Percentiles rank a stretch among this genome's conserved stretches.
Conservation (phyloP, 2,113 vertebrate genomes). For the Garra rufa region DNA sequence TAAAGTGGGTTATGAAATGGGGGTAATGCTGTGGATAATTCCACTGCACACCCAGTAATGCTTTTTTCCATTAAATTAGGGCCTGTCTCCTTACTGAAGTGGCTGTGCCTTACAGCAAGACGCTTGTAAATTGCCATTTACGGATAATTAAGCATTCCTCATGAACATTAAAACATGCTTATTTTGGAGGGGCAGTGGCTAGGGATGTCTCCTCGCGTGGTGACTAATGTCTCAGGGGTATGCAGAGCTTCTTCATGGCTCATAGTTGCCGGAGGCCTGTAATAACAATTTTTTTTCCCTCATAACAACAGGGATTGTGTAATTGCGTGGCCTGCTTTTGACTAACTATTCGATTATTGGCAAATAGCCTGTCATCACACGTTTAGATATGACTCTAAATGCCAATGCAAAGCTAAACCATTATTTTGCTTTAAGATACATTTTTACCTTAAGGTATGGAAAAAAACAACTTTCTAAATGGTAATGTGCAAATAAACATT, state of each 20-base stretch:
- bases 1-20: slow-evolving; percentile 98
- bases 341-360: slow-evolving; percentile 1
- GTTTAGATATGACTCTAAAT: slow-evolving; percentile 2
- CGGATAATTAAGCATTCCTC: slow-evolving; percentile 84
- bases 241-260: slow-evolving; percentile 30
- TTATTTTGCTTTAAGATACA: not conserved
- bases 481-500: slow-evolving; percentile 1
- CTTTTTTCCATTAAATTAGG: slow-evolving; percentile 90
- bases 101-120: slow-evolving; percentile 84
- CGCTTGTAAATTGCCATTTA: slow-evolving; percentile 89
- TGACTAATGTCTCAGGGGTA: slow-evolving; percentile 63
- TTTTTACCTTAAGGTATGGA: not conserved
- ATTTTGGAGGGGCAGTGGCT: slow-evolving; percentile 78
- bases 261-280: slow-evolving; percentile 12
- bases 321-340: not conserved
- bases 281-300: not conserved
- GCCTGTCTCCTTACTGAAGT: slow-evolving; percentile 79
- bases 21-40: slow-evolving; percentile 91
- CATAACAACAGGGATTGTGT: not conserved
- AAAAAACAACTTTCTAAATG: not conserved
- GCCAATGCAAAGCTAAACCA: not conserved
- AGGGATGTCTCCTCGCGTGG: slow-evolving; percentile 64
- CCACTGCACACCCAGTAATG: slow-evolving; percentile 86
- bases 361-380: slow-evolving; percentile 4
- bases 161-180: slow-evolving; percentile 85